Conservation (phyloP, 2,113 vertebrate genomes). For the Microtus montanus region DNA sequence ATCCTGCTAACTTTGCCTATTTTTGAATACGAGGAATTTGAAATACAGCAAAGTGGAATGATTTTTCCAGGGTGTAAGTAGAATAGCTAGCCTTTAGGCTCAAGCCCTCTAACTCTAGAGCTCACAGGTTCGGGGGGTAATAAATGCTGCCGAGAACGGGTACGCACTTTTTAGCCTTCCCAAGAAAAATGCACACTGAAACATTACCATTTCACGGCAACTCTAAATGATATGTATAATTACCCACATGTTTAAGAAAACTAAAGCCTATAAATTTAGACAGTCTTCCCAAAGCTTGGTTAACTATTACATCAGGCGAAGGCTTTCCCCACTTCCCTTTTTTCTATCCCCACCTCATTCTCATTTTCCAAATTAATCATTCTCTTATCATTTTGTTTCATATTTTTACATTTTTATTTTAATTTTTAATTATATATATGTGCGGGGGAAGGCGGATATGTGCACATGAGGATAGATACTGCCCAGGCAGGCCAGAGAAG, state of each 20-base stretch:
- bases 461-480: too few relatives aligned
- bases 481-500: background rate
- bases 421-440: background rate
- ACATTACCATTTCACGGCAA: background rate
- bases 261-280: background rate
- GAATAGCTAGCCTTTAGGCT: background rate
- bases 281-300: slow-evolving; percentile 2
- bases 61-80: background rate
- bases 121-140: background rate
- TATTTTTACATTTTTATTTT: background rate
- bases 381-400: background rate
- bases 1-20: background rate
- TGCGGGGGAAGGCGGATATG: background rate
- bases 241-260: slow-evolving; percentile 9
- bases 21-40: background rate
- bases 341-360: background rate
- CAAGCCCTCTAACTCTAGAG: background rate
- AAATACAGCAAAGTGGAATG: background rate
- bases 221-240: background rate
- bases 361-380: background rate
- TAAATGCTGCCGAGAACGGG: background rate
- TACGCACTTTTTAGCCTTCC: background rate
- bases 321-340: background rate
- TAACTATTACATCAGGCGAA: slow-evolving; percentile 18
- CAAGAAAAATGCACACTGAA: background rate